A percentile compares a stretch with the other conserved stretches of the same genome.
phyloP scores from a whole-genome alignment of 2,113 vertebrate species.

The Ictalurus punctatus region DNA sequence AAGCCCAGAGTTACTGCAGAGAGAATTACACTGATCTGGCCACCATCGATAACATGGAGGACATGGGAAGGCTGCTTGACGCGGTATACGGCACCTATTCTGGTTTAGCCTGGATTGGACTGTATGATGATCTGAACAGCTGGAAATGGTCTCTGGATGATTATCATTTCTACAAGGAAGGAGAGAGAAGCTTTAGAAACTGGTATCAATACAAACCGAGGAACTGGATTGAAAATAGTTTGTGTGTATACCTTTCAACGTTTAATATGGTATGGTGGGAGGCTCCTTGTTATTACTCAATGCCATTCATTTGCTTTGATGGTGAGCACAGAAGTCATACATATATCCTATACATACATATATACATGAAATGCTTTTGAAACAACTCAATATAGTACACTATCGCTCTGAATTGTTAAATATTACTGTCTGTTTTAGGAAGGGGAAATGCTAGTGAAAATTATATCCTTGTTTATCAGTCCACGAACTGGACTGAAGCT shows the following conservation, averaged over 20 bases:
- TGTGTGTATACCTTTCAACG: not conserved
- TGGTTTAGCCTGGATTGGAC: conserved; percentile 16
- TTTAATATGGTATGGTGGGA: not conserved
- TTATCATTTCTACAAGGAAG: not conserved
- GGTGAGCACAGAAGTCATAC: conserved; percentile 10
- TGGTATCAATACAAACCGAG: conserved; percentile 3
- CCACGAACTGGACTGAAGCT: conserved; percentile 28
- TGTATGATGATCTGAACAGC: conserved; percentile 2
- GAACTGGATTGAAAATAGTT: not conserved
- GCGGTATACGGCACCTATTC: not conserved
- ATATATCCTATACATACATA: not conserved
- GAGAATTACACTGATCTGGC: conserved; percentile 39
- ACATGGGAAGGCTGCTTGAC: conserved; percentile 1
- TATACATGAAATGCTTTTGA: not conserved
- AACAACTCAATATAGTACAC: not conserved
- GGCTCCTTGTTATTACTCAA: rapidly evolving
- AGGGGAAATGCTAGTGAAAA: not conserved
- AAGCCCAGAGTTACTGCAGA: conserved; percentile 45
- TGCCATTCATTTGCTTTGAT: conserved; percentile 36
- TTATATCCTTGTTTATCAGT: not conserved
- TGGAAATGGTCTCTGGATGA: conserved; percentile 44
- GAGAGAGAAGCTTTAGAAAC: conserved; percentile 3
- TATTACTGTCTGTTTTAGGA: conserved; percentile 7
- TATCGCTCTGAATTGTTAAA: not conserved
- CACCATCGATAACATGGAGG: conserved; percentile 41